Evolutionary conservation across 2,797 vertebrate species (phyloP), one percentile per base, ranked within the genome.

Genomic region (Botia almorhae): DNA sequence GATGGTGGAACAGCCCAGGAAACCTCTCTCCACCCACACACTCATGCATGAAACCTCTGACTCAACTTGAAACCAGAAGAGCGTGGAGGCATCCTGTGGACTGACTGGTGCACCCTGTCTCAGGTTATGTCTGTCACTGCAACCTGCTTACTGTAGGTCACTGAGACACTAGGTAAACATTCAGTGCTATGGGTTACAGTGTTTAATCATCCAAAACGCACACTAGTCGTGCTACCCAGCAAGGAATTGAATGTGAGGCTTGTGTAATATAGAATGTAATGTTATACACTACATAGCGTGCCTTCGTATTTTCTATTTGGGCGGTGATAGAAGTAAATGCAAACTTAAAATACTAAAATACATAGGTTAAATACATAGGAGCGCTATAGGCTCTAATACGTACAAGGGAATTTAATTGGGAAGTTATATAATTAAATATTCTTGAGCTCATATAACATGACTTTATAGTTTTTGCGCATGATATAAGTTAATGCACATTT

Each of bases 21-120:
- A 88, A 83, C 82, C 72, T 82, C 82, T 81, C 72, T 78, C 78
- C 78, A 67, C 85, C 78, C 85, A 86, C 83, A 56, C 78, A 74
- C 75, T 56, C 69, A 55, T 26, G 29, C 36, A 86, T 26, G 50
- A 65, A 71, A 71, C 64, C 76, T 83, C 69, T 86, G 83, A 89
- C 79, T 83, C 86, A 87, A 69, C 68, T 64, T 72, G 84, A 82
- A 82, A 87, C 84, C 74, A 73, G 60, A 73, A 81, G 19, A 33
- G 78, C 72, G 81, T 74, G 68, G 73, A 75, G 80, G 67, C 76
- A 82, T 81, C 81, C 61, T 82, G 73, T 78, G 50, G 56, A 68
- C 36, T 78, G 76, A n/a, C 76, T 78, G 73, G 23, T 60, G 50
- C 64, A 26, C 69, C 23, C 63, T 51, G 11, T 55, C 56, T 58